Base-by-base conservation (phyloP, 2,797 vertebrate genomes). In the Paedocypris micromegethes region DNA sequence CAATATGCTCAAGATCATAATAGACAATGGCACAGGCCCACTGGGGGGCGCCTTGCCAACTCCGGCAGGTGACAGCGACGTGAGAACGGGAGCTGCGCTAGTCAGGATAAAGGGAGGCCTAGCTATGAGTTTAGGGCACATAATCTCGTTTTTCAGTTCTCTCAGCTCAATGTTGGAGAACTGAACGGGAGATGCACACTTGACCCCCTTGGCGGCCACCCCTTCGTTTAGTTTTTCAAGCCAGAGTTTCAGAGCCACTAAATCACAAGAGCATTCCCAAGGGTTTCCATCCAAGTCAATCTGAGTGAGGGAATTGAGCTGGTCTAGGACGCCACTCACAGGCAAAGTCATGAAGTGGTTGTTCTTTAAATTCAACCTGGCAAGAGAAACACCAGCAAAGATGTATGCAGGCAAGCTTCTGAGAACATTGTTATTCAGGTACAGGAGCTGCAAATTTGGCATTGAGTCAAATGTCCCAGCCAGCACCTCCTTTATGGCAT, bases 321-420 rank as follows among this genome's bases (percentile, higher is more conserved):
- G 95, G 85, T 99, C 97, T 41, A 99, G 86, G 70, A 99, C 96
- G 49, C 96, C 97, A 44, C 96, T 98, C 82, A 98, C 96, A 69
- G 96, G 97, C 70, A 99, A 83, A 76, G 93, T 96, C 97, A 98
- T 98, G 87, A 98, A 99, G 83, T 98, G 94, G 81, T 99, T 99
- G 90, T 98, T 97, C 83, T 94, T 93, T 80, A 99, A 87, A 77
- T 98, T 98, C 66, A 99, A 90, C 61, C 94, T 88, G 52, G 96
- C 94, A 58, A 99, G 89, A 1, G 96, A 92, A 50, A 94, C 90
- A 9, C 93, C 93, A 0, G 93, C 89, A 70, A 99, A 99, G 62
- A 98, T 85, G 46, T 98, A 98, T 0, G 95, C 95, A 0, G 97
- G 97, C 68, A 99, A 86, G 76, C 94, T 96, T 67, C 93, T 89